Base-by-base conservation (phyloP, 2,797 vertebrate species). In the Rhinophrynus dorsalis region DNA sequence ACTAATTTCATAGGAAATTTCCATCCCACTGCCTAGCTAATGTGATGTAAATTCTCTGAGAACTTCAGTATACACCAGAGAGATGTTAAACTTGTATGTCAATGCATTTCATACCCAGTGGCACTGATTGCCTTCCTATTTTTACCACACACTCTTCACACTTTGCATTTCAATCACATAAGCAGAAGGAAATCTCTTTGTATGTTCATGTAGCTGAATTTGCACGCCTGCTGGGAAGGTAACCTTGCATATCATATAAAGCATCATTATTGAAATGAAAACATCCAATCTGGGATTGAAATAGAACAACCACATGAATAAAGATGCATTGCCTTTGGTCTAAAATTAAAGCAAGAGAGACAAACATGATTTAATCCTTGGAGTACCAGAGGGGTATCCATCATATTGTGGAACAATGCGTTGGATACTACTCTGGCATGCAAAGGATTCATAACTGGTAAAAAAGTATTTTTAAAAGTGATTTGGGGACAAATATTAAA, bases 81-180 rank as follows among this genome's bases (percentile, higher is more conserved):
- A 86, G 84, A 90, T 83, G 81, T 78, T 88, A 50, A 85, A 85
- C 81, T 90, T 85, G 79, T 81, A 42, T 86, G 80, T 82, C 79
- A 92, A 89, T 89, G 75, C 80, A 76, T 88, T 93, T 91, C 82
- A 87, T 83, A 79, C 86, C 86, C 80, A 82, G 81, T 82, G 86
- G 86, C 81, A 85, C 86, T 80, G 81, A 94, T 82, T 90, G 84
- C 81, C 74, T 91, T 92, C 90, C 90, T 92, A 90, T 93, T 95
- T 94, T 90, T 92, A 92, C 75, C 50, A 81, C 77, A 52, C 21
- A 83, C 78, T 75, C 83, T 88, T 88, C 81, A 80, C 81, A 82
- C 80, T 87, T 81, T 84, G 77, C 78, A 90, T 90, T 84, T 85
- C 84, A 91, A 91, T 90, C 83, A 68, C 1, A 68, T 10, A 80